Evolutionary conservation across 2,113 vertebrate species (phyloP).

Genomic region (Piliocolobus tephrosceles): DNA sequence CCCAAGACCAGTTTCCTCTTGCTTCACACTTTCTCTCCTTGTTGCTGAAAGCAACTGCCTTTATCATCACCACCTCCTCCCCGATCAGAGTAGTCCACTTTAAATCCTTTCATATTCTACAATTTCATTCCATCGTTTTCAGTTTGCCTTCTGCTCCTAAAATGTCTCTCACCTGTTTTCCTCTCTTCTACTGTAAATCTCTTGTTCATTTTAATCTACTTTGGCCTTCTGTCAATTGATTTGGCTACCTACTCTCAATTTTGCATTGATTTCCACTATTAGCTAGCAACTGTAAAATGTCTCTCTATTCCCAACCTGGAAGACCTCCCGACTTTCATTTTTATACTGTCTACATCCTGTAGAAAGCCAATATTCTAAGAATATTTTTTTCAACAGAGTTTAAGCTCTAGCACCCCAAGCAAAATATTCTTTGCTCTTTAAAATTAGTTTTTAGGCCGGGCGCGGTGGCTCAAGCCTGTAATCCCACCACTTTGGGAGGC

Average conservation of each 20-base stretch:
- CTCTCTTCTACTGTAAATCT: background rate
- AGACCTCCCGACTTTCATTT: background rate
- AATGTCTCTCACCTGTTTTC: conserved; percentile 5
- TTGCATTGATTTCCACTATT: conserved; percentile 21
- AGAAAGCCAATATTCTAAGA: conserved; percentile 15
- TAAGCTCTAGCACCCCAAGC: background rate
- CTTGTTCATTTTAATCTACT: conserved; percentile 5
- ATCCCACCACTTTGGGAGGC: too few relatives aligned
- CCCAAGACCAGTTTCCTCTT: conserved; percentile 65
- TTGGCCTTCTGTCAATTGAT: conserved; percentile 7
- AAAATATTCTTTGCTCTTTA: conserved; percentile 49
- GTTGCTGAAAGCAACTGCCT: conserved; percentile 1
- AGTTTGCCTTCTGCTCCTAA: conserved; percentile 30
- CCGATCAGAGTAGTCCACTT: background rate
- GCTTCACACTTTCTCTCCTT: conserved; percentile 61
- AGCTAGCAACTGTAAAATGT: conserved; percentile 10
- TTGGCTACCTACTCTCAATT: conserved; percentile 32
- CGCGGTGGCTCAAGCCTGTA: too few relatives aligned
- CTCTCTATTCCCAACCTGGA: background rate
- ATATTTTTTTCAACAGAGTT: background rate
- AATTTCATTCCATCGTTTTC: background rate
- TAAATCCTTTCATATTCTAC: conserved; percentile 41
- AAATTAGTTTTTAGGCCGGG: conserved; percentile 32
- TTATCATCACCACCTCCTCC: conserved; percentile 23
- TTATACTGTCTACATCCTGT: background rate